These are phyloP conservation scores for Pedionomus torquatus DNA, from an alignment of 2,113 vertebrate species.

Conservation along the genomic window DNA sequence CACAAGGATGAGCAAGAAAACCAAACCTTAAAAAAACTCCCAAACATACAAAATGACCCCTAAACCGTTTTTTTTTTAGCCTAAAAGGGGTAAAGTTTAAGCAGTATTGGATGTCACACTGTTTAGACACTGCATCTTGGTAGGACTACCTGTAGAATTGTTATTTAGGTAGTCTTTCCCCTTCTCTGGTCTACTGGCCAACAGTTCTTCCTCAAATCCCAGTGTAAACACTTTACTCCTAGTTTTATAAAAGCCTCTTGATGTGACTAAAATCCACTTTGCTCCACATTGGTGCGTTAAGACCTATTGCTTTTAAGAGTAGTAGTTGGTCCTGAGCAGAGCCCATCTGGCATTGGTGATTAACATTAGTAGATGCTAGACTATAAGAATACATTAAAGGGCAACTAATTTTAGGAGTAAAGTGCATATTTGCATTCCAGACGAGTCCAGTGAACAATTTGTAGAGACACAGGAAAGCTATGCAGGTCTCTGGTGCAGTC, in stretches of 20 bases:
- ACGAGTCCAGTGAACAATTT: not conserved
- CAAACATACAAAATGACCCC: not conserved
- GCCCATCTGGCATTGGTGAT: too few relatives aligned
- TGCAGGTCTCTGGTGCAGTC: not conserved
- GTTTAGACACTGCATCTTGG: not conserved
- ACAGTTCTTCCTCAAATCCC: not conserved
- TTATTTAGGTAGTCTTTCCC: not conserved
- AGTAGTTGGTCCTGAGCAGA: not conserved
- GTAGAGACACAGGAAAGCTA: not conserved
- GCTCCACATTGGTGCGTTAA: not conserved
- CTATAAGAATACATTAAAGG: not conserved
- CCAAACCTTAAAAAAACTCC: not conserved
- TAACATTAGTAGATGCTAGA: not conserved
- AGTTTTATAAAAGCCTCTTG: not conserved
- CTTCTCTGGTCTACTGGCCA: not conserved
- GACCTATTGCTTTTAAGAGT: not conserved
- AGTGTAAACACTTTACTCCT: not conserved
- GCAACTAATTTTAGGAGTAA: not conserved
- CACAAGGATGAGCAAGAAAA: not conserved
- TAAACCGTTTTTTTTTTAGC: too few relatives aligned
- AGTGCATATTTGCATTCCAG: not conserved
- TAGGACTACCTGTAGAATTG: not conserved
- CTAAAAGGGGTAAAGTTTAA: not conserved
- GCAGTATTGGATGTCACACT: too few relatives aligned
- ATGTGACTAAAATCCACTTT: not conserved